phyloP scores from a whole-genome alignment of 2,113 vertebrate genomes.

The Poecile atricapillus region DNA sequence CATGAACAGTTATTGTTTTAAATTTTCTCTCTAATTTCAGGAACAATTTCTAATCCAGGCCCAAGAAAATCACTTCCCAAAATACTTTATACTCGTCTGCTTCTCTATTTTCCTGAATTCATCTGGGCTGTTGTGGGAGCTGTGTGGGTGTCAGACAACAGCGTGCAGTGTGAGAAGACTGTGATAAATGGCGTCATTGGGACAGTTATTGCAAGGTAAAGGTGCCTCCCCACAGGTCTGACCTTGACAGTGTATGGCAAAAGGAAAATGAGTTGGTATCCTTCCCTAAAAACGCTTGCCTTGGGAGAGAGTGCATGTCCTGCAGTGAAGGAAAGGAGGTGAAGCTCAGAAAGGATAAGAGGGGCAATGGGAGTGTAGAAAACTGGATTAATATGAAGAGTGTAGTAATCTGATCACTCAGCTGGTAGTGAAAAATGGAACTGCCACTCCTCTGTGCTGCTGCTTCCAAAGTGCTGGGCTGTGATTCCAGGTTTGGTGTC shows the following conservation, averaged over 20 bases:
- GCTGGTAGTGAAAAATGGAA: background rate
- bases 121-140: slow-evolving; percentile 89
- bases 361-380: background rate
- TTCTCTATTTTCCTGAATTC: slow-evolving; percentile 89
- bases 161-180: slow-evolving; percentile 78
- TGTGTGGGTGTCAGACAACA: slow-evolving; percentile 82
- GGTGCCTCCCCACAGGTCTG: background rate
- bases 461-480: background rate
- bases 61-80: slow-evolving; percentile 87
- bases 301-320: background rate
- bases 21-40: slow-evolving; percentile 67
- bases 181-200: slow-evolving; percentile 79
- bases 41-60: slow-evolving; percentile 91
- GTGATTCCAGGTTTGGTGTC: background rate
- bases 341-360: background rate
- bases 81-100: slow-evolving; percentile 86
- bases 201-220: slow-evolving; percentile 88
- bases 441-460: background rate
- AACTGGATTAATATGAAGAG: background rate
- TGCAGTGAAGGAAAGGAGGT: background rate
- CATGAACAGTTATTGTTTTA: background rate
- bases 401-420: background rate
- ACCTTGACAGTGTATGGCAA: rapidly evolving
- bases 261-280: background rate
- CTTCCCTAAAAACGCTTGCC: background rate